A percentile compares a stretch with the other conserved stretches of the same genome.
phyloP scores from a whole-genome alignment of 2,797 vertebrate genomes.

The Ptychobarbus kaznakovi region DNA sequence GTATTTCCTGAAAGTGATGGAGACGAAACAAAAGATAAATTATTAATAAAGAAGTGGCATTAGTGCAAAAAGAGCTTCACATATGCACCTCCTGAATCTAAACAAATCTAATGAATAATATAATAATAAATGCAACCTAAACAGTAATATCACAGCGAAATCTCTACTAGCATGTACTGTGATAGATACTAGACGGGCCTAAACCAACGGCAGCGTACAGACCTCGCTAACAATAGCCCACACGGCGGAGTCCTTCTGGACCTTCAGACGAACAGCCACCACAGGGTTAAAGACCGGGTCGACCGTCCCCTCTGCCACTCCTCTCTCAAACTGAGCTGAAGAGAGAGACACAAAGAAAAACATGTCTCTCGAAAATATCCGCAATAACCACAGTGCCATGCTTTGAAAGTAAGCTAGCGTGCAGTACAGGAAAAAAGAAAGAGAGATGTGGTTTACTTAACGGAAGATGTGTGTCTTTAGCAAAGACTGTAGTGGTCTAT shows the following conservation, averaged over 20 bases:
- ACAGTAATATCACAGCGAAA: not conserved
- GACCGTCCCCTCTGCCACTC: conserved; percentile 89
- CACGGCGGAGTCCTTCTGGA: conserved; percentile 93
- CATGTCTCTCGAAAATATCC: not conserved
- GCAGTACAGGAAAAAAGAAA: not conserved
- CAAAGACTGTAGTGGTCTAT: no score
- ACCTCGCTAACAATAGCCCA: conserved; percentile 99
- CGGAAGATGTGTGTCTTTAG: not conserved
- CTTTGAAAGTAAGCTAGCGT: not conserved
- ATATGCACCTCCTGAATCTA: not conserved
- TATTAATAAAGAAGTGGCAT: not conserved
- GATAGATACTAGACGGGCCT: not conserved
- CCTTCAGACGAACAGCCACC: conserved; percentile 88
- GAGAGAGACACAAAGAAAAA: not conserved
- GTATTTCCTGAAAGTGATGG: not conserved
- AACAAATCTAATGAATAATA: not conserved
- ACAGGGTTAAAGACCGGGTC: conserved; percentile 90
- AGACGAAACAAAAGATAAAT: not conserved
- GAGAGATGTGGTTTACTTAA: not conserved
- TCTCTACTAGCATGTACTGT: not conserved
- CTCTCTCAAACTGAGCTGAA: conserved; percentile 92
- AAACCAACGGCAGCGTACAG: conserved; percentile 60
- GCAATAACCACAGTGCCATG: no score
- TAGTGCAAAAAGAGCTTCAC: not conserved
- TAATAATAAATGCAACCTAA: not conserved